Conservation (phyloP, 2,888 invertebrate species). For the Geotrupes spiniger region DNA sequence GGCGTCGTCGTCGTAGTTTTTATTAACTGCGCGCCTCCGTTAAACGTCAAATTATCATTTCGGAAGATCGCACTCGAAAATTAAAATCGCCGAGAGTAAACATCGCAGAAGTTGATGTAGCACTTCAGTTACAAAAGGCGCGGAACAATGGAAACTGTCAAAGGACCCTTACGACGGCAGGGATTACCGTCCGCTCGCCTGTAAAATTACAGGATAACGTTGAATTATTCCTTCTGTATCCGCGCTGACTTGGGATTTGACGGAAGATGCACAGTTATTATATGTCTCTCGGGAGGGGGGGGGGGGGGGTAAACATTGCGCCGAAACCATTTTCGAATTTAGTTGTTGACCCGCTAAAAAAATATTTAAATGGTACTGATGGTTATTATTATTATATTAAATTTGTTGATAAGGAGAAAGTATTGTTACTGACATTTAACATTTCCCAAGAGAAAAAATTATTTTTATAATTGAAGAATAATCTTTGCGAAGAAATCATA, state of each 20-base stretch:
- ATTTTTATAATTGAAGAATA: too few species aligned
- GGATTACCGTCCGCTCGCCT: constrained; percentile 15
- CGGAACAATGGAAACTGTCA: constrained; percentile 13
- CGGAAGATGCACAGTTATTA: too few species aligned
- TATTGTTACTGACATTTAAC: too few species aligned
- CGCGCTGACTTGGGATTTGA: background rate
- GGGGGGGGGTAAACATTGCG: too few species aligned
- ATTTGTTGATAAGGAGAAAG: too few species aligned
- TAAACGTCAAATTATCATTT: background rate
- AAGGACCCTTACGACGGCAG: constrained; percentile 9
- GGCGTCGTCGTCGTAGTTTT: too few species aligned
- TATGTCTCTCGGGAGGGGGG: background rate
- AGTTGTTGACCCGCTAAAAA: too few species aligned
- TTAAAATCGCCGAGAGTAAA: constrained; percentile 3
- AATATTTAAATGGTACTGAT: too few species aligned
- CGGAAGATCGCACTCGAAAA: background rate
- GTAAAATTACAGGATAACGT: constrained; percentile 12
- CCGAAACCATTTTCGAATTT: too few species aligned
- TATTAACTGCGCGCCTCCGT: background rate
- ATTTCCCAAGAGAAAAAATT: too few species aligned
- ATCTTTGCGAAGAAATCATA: too few species aligned
- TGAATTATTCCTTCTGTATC: background rate
- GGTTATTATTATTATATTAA: too few species aligned
- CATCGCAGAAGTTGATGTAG: constrained; percentile 2
- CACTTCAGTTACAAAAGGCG: constrained; percentile 9